Base-by-base conservation (phyloP, 2,797 vertebrate species). In the Craterocephalus amniculus region DNA sequence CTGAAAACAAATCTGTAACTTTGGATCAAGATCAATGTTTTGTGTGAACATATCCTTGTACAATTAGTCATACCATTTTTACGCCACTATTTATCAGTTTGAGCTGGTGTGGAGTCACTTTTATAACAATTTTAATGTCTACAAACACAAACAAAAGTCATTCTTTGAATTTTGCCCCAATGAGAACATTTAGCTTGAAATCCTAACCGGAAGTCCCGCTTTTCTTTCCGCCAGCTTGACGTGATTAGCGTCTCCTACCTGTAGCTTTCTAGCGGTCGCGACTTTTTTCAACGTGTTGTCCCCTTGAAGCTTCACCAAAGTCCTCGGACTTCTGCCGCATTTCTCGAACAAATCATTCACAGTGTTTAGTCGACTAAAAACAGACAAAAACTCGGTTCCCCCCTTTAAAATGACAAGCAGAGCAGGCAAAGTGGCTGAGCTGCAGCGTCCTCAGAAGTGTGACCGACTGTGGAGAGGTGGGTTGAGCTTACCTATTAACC, bases 401-500 rank as follows among this genome's bases (percentile, higher is more conserved):
- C 14, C 12, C 1, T 2, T 3, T 27, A 6, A 2, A 2, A 7
- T 1, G 3, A 6, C 5, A 31, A 59, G 34, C 5, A 6, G 27
- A 34, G 61, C 56, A 1, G 54, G 40, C 54, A 16, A 67, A 0
- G 10, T 59, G 0, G 78, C 1, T 16, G 80, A 59, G 84, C 83
- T 32, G 72, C 24, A 9, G 22, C 73, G 72, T 79, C 62, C 61
- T 72, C 45, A 8, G 1, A 1, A 62, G 78, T 3, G 76, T 13
- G 67, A 65, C 57, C 1, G 54, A 52, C 71, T 63, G 72, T 16
- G 69, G 36, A 20, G 77, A 63, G 69, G 81, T 67, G 86, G 87
- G 86, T 9, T 81, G 89, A 86, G 83, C 51, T 86, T 77, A 87
- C 87, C 85, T 81, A 45, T 9, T 2, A 75, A 70, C 69, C 49